Percentiles rank a stretch among this genome's conserved stretches.
phyloP scores from a whole-genome alignment of 1,140 invertebrate species.

The Formica selysi region DNA sequence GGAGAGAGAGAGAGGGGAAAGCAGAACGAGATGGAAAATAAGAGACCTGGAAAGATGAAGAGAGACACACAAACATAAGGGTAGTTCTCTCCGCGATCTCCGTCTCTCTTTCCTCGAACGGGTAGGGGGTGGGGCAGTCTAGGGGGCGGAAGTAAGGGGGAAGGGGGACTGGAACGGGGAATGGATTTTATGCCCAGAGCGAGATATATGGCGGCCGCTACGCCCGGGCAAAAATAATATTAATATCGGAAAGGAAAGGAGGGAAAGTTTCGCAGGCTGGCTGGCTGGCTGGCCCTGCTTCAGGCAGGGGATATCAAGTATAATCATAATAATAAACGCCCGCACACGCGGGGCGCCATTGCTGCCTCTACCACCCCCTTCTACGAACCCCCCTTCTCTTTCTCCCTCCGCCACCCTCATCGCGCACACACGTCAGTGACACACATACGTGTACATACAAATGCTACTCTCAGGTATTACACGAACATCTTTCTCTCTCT shows the following conservation, averaged over 20 bases:
- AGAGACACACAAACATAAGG: constrained; percentile 57
- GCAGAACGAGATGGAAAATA: constrained; percentile 52
- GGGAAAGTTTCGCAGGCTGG: constrained; percentile 85
- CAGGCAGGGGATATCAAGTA: constrained; percentile 86
- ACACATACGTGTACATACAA: constrained; percentile 62
- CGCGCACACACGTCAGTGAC: constrained; percentile 64
- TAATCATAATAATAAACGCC: constrained; percentile 87
- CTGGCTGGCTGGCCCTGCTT: constrained; percentile 80
- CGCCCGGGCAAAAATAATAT: constrained; percentile 87
- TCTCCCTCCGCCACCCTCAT: constrained; percentile 70
- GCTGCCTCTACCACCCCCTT: constrained; percentile 80
- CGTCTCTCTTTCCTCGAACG: constrained; percentile 74
- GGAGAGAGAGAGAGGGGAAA: neutral
- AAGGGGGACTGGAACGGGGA: constrained; percentile 82
- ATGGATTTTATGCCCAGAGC: constrained; percentile 86
- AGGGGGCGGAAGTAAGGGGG: constrained; percentile 63
- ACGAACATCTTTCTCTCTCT: constrained; percentile 62
- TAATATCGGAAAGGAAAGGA: constrained; percentile 86
- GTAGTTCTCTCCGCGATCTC: constrained; percentile 74
- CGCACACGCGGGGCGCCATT: constrained; percentile 83
- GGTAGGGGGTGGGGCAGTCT: constrained; percentile 79
- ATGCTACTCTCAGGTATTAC: constrained; percentile 73
- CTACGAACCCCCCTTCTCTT: constrained; percentile 31
- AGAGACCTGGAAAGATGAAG: constrained; percentile 16
- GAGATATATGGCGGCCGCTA: constrained; percentile 86